These are phyloP conservation scores for Papilio polytes DNA, from an alignment of 1,140 invertebrate genomes.

Conservation along the genomic window DNA sequence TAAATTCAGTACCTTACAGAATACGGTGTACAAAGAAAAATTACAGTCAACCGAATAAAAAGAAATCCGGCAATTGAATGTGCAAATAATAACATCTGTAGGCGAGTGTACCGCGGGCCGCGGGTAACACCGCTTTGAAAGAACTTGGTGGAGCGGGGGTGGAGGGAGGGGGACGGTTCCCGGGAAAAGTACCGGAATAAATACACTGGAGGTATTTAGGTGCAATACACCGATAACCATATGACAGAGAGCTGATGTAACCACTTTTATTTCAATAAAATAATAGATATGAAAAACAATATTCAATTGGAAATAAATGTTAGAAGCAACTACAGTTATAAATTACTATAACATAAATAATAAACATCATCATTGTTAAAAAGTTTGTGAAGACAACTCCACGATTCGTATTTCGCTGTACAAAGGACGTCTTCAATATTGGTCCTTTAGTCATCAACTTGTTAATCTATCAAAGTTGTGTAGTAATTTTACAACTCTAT, in stretches of 20 bases:
- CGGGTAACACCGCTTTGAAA: constrained; percentile 50
- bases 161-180: constrained; percentile 48
- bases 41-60: constrained; percentile 50
- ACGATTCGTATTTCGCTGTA: no score
- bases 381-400: no score
- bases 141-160: constrained; percentile 54
- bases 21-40: constrained; percentile 13
- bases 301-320: no score
- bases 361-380: no score
- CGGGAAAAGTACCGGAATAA: constrained; percentile 72
- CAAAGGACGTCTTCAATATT: no score
- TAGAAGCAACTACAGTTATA: no score
- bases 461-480: no score
- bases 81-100: constrained; percentile 57
- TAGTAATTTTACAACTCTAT: constrained; percentile 49
- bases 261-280: constrained; percentile 10
- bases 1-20: background rate
- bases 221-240: constrained; percentile 43
- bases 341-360: no score
- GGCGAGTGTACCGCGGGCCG: constrained; percentile 49
- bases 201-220: constrained; percentile 61
- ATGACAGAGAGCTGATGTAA: constrained; percentile 48
- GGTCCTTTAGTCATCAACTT: no score
- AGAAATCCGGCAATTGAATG: constrained; percentile 53
- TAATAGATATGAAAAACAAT: background rate